Evolutionary conservation across 1,140 invertebrate genomes (phyloP), one percentile per base, ranked within the genome.

Genomic region (Zaprionus nigranus): DNA sequence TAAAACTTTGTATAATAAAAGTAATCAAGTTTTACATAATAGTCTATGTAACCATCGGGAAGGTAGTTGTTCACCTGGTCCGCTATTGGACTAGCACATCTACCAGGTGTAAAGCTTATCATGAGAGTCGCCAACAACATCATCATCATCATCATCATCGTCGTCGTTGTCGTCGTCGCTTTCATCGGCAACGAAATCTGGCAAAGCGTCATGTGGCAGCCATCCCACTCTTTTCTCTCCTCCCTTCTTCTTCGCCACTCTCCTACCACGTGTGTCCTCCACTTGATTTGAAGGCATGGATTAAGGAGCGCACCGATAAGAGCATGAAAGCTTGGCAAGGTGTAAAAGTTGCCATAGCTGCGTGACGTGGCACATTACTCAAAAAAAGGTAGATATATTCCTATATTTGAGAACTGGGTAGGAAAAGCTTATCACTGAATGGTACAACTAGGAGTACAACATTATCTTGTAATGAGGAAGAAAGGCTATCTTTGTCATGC

Each of bases 271-370:
- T 53, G 17, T 40, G 12, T 51, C 46, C 28, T 49, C 20, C 60
- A 59, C 58, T 75, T 75, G 73, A 75, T 75, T 75, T 64, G 73
- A 70, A 75, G 53, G 30, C 67, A 34, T 64, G 73, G 73, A 70
- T 75, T 75, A 63, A 40, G 67, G 40, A 36, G 66, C 15, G 22
- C 51, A 17, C 26, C 59, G 72, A 75, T 75, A 75, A 75, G 65
- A 63, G 49, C 57, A 26, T 15, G 28, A 43, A 61, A 57, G 57
- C 71, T 56, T 61, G 57, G 58, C 72, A 57, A 69, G 65, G 20
- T 75, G 20, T 65, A 72, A 51, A 72, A 58, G 69, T 65, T 65
- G 61, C 61, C 61, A 57, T 22, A 57, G 49, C 59, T 56, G 36
- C 36, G 30, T n/a, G 34, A 67, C 70, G 59, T 40, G 40, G 51